These are phyloP conservation scores for Eolophus roseicapilla DNA, from an alignment of 2,113 vertebrate species.

Conservation along the genomic window DNA sequence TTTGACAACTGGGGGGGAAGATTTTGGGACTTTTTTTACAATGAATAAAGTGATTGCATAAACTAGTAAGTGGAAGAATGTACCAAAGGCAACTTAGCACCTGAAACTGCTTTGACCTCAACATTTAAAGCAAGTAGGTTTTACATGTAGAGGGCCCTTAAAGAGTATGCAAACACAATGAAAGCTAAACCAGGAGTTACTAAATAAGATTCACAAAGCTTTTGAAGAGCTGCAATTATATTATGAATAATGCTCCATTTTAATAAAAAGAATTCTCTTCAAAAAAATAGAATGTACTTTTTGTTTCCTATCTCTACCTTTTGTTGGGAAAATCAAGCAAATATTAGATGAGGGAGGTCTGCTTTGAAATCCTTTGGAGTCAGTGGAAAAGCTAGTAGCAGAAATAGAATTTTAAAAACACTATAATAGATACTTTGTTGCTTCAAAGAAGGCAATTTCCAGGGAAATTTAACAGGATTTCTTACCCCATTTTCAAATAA, in stretches of 20 bases:
- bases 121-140: not conserved
- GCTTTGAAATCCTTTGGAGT: not conserved
- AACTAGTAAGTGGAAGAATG: not conserved
- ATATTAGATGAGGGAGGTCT: not conserved
- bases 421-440: not conserved
- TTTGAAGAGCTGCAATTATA: not conserved
- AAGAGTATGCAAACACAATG: not conserved
- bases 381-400: not conserved
- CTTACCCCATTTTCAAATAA: conserved; percentile 12
- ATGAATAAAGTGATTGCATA: not conserved
- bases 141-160: not conserved
- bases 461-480: not conserved
- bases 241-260: not conserved
- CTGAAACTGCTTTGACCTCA: not conserved
- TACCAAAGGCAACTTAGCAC: not conserved
- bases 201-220: not conserved
- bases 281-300: not conserved
- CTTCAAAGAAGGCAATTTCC: conserved; percentile 1
- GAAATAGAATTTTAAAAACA: not conserved
- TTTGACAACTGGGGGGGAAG: not conserved
- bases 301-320: not conserved
- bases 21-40: not conserved
- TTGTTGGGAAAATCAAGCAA: not conserved
- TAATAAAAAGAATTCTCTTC: not conserved
- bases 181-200: not conserved